Conservation (phyloP, 2,888 invertebrate genomes). For the Malthinus seriepunctatus region DNA sequence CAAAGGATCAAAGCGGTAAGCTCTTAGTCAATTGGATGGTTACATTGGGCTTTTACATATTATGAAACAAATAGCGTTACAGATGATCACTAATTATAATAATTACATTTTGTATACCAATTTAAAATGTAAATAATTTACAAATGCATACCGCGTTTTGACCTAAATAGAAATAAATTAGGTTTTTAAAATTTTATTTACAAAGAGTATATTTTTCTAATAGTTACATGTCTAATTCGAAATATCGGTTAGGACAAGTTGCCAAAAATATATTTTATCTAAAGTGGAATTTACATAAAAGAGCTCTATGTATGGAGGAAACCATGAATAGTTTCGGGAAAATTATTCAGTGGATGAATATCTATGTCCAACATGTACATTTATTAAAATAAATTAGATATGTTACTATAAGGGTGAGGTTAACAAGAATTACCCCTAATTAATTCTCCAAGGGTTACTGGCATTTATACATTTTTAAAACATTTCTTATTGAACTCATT, state of each 20-base stretch:
- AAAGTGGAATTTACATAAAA: too few relatives aligned
- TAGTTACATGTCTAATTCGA: too few relatives aligned
- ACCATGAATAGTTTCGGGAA: too few relatives aligned
- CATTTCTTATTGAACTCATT: too few relatives aligned
- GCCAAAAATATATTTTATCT: too few relatives aligned
- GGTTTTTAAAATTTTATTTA: neutral
- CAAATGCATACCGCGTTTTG: neutral
- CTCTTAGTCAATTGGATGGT: slow-evolving; percentile 49
- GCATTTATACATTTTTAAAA: too few relatives aligned
- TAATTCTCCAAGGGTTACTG: too few relatives aligned
- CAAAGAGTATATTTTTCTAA: neutral
- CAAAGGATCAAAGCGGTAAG: slow-evolving; percentile 47
- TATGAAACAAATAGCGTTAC: slow-evolving; percentile 39
- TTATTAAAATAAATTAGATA: neutral
- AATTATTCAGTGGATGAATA: neutral
- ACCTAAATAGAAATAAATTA: neutral
- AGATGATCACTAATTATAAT: slow-evolving; percentile 41
- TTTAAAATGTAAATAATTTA: slow-evolving; percentile 7
- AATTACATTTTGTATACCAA: slow-evolving; percentile 39
- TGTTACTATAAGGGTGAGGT: too few relatives aligned
- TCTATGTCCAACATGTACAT: neutral
- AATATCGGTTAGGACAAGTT: too few relatives aligned
- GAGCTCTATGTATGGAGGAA: too few relatives aligned
- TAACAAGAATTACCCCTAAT: too few relatives aligned
- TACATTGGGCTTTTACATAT: slow-evolving; percentile 28